Conservation (phyloP, 2,113 vertebrate genomes). For the Alexandromys fortis region DNA sequence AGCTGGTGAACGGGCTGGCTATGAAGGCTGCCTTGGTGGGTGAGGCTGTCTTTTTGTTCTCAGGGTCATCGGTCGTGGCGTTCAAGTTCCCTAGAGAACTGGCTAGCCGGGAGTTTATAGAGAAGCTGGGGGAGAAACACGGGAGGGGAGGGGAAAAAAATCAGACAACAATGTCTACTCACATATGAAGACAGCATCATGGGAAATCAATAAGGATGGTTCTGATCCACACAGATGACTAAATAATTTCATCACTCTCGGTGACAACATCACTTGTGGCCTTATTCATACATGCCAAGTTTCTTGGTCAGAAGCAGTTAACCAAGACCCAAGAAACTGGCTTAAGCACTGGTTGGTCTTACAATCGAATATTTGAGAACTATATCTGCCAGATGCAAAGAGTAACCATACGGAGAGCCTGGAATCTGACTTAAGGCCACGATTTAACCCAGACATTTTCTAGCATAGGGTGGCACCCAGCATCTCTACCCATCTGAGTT, state of each 20-base stretch:
- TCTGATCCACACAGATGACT: slow-evolving; percentile 18
- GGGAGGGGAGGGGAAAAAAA: slow-evolving; percentile 67
- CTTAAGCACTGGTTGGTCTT: background rate
- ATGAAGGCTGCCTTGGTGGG: slow-evolving; percentile 84
- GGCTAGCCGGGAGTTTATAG: slow-evolving; percentile 94
- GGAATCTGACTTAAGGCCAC: background rate
- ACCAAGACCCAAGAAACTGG: background rate
- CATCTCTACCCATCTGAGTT: background rate
- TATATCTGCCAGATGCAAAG: background rate
- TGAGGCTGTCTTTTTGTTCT: slow-evolving; percentile 82
- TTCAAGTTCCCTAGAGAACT: slow-evolving; percentile 95
- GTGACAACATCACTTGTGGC: background rate
- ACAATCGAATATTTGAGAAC: background rate
- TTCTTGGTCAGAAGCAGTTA: slow-evolving; percentile 43
- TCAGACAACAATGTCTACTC: slow-evolving; percentile 74
- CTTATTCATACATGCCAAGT: background rate
- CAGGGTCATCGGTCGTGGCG: slow-evolving; percentile 85
- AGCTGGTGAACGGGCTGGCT: slow-evolving; percentile 84
- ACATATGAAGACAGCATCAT: slow-evolving; percentile 27
- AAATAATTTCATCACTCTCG: background rate
- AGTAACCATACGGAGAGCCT: background rate
- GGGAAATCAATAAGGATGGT: background rate
- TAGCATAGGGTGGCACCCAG: background rate
- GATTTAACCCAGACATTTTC: background rate
- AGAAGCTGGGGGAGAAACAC: slow-evolving; percentile 88